A percentile compares a stretch with the other conserved stretches of the same genome.
Evolutionary conservation across 2,797 vertebrate genomes (phyloP).

Genomic region (Mustela erminea): DNA sequence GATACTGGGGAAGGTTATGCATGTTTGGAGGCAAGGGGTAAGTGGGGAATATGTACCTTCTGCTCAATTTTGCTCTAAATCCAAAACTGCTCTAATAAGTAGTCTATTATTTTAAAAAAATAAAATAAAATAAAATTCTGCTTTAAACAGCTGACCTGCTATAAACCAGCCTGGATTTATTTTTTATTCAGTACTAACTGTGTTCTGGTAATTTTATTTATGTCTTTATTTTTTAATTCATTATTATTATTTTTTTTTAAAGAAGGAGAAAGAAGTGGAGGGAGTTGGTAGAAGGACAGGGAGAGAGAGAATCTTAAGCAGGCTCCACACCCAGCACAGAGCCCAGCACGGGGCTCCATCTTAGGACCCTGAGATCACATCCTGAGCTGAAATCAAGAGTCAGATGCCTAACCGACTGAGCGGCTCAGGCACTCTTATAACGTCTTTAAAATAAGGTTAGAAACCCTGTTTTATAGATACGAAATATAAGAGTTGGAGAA

Average conservation of each 20-base stretch:
- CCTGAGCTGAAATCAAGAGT: neutral
- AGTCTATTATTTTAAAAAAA: neutral
- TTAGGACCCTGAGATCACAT: neutral
- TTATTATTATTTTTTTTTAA: neutral
- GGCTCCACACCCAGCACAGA: neutral
- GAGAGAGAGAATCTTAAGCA: neutral
- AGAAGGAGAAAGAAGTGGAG: neutral
- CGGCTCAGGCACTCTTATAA: neutral
- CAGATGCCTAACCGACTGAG: neutral
- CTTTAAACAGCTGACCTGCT: neutral
- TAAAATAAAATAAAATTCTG: neutral
- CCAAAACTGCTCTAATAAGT: conserved; percentile 1
- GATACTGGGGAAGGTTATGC: neutral
- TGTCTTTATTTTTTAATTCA: neutral
- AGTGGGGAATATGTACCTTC: neutral
- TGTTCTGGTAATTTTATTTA: conserved; percentile 39
- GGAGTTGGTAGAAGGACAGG: neutral
- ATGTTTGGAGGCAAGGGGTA: neutral
- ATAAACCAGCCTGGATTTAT: neutral
- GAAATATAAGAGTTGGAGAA: neutral
- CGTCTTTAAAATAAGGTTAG: neutral
- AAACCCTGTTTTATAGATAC: neutral
- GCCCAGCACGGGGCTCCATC: neutral
- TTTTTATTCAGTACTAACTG: conserved; percentile 1
- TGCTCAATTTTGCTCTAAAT: conserved; percentile 33